Percentiles rank a stretch among this genome's conserved stretches.
Evolutionary conservation across 2,113 vertebrate species (phyloP).

Genomic region (Urocynchramus pylzowi): DNA sequence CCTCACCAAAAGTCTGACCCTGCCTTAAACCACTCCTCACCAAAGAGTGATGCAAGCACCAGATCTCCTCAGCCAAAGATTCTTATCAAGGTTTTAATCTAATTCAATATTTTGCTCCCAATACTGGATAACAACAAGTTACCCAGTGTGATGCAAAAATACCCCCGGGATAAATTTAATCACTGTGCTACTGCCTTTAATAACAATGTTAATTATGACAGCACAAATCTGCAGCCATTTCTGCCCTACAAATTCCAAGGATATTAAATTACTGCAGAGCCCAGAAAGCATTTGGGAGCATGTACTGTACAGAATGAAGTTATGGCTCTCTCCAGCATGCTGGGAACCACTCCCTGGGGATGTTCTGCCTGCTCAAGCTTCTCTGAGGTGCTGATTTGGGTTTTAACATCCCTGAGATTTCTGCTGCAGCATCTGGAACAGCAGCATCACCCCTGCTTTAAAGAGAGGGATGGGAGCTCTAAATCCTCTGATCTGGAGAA

Average conservation of each 20-base stretch:
- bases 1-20: background rate
- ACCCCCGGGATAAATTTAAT: background rate
- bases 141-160: background rate
- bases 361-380: background rate
- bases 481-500: background rate
- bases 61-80: background rate
- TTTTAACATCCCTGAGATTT: background rate
- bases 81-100: background rate
- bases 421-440: background rate
- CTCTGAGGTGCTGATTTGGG: background rate
- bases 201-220: constrained; percentile 14
- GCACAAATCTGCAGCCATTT: background rate
- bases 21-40: background rate
- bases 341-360: background rate
- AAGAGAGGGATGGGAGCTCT: background rate
- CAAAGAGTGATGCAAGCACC: background rate
- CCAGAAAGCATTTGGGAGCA: background rate
- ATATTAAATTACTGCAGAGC: background rate
- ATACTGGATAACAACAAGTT: background rate
- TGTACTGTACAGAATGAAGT: background rate
- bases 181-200: background rate
- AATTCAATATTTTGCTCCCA: background rate
- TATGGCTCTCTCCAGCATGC: background rate
- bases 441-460: background rate
- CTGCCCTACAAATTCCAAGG: constrained; percentile 20